phyloP scores from a whole-genome alignment of 2,113 vertebrate genomes.

The Okapia johnstoni region DNA sequence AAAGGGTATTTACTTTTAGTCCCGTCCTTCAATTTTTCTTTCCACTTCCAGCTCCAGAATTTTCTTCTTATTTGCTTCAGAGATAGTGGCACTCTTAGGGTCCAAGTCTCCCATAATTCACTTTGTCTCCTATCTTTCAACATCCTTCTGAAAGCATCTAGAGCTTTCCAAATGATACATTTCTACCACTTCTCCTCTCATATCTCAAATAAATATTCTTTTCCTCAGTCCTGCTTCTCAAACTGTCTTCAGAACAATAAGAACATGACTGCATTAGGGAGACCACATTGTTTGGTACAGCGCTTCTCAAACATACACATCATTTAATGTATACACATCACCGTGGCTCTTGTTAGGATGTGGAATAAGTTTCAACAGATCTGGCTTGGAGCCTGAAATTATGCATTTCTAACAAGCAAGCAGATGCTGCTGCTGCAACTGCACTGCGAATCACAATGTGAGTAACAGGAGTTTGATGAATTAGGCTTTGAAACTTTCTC shows the following conservation, averaged over 20 bases:
- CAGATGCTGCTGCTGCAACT: not conserved
- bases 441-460: not conserved
- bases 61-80: not conserved
- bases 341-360: not conserved
- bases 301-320: not conserved
- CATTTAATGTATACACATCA: not conserved
- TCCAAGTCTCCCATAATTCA: not conserved
- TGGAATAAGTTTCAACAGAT: not conserved
- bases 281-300: not conserved
- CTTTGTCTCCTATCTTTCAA: not conserved
- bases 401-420: not conserved
- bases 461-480: not conserved
- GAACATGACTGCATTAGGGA: not conserved
- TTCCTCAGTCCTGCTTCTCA: not conserved
- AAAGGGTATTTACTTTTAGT: not conserved
- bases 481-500: not conserved
- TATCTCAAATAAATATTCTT: not conserved
- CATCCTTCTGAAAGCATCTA: not conserved
- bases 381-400: not conserved
- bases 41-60: not conserved
- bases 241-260: not conserved
- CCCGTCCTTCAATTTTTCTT: not conserved
- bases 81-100: not conserved
- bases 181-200: not conserved
- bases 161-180: not conserved